phyloP scores from a whole-genome alignment of 2,797 vertebrate species.

The Chrosomus eos region DNA sequence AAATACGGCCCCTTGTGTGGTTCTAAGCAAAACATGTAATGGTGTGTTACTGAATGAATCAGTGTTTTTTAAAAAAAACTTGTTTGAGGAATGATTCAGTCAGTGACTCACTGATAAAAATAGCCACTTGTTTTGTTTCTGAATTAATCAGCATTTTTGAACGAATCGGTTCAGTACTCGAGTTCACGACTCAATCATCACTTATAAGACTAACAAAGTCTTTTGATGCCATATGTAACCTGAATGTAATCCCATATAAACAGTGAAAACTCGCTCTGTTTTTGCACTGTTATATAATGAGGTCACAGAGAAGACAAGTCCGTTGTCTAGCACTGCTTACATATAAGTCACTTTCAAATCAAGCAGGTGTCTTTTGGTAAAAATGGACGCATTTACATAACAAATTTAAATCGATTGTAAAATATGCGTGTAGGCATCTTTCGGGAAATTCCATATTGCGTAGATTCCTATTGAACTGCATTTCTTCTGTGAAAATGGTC shows the following conservation, averaged over 20 bases:
- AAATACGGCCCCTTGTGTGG: no score
- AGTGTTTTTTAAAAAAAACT: neutral
- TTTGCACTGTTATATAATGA: neutral
- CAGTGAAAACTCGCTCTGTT: neutral
- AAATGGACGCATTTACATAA: neutral
- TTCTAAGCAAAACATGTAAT: neutral
- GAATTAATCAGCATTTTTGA: neutral
- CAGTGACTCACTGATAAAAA: neutral
- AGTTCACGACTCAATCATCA: neutral
- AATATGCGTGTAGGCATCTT: neutral
- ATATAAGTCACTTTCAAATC: neutral
- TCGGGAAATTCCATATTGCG: neutral
- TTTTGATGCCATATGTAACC: neutral
- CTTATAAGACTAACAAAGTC: neutral
- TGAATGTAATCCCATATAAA: neutral
- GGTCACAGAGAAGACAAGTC: neutral
- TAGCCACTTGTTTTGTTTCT: neutral
- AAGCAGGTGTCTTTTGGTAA: neutral
- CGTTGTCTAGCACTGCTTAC: neutral
- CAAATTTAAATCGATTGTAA: neutral
- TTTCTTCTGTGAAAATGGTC: neutral
- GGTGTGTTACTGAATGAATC: neutral
- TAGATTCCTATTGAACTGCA: neutral
- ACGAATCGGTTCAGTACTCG: neutral
- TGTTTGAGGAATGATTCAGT: neutral